These are phyloP conservation scores for Alces alces DNA, from an alignment of 2,113 vertebrate genomes.

Conservation along the genomic window DNA sequence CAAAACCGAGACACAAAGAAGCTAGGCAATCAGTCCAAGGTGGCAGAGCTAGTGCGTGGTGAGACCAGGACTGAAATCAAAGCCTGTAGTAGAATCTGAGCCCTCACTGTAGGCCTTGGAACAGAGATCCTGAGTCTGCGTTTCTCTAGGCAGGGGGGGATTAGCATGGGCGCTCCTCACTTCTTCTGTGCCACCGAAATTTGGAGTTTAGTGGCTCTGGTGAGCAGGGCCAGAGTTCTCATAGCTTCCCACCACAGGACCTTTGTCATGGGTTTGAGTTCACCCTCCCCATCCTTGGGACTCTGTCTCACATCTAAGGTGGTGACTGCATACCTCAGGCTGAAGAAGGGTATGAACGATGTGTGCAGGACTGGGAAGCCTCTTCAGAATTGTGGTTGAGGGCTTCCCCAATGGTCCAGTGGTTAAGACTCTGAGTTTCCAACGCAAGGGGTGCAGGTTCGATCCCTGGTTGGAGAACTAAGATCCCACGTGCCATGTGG, in stretches of 20 bases:
- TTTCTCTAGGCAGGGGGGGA: not conserved
- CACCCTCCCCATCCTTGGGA: not conserved
- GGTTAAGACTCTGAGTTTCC: not conserved
- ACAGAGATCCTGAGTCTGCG: too few species aligned
- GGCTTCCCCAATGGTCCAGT: not conserved
- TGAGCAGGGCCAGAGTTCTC: not conserved
- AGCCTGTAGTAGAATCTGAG: not conserved
- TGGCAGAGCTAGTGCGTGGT: not conserved
- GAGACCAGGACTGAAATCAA: not conserved
- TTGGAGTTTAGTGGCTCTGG: not conserved
- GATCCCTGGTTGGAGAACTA: not conserved
- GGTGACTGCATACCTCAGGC: not conserved
- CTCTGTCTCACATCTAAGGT: rapidly evolving
- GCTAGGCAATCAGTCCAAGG: too few species aligned
- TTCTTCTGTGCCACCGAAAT: not conserved
- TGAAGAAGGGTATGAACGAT: rapidly evolving
- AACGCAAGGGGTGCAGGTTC: not conserved
- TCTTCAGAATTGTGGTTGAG: not conserved
- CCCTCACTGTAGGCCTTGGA: not conserved
- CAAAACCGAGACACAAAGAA: not conserved
- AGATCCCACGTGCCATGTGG: not conserved
- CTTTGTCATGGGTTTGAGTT: not conserved
- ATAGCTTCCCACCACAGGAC: not conserved
- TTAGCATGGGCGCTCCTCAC: too few species aligned
- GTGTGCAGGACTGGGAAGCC: not conserved